phyloP scores from a whole-genome alignment of 30 jellyfish, hydroid and myxozoan species.

The Turritopsis dohrnii region DNA sequence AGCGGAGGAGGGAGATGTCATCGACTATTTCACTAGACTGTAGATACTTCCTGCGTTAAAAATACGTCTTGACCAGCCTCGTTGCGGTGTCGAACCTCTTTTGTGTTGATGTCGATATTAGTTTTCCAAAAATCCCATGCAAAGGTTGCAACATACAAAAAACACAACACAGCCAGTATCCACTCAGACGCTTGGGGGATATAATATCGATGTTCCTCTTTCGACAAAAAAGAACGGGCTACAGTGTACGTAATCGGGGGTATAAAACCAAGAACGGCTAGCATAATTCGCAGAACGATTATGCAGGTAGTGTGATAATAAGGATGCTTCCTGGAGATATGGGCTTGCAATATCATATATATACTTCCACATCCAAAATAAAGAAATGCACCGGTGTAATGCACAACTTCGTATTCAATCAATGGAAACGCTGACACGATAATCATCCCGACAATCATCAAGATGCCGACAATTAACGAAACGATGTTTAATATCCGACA shows the following conservation, averaged over 20 bases:
- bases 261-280: not conserved
- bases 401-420: not conserved
- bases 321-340: constrained; percentile 9
- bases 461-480: not conserved
- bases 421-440: constrained; percentile 1
- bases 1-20: not conserved
- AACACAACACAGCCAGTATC: not conserved
- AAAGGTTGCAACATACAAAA: not conserved
- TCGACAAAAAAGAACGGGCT: not conserved
- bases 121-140: constrained; percentile 17
- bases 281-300: constrained; percentile 1
- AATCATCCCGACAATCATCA: not conserved
- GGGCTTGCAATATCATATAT: constrained; percentile 13
- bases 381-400: constrained; percentile 11
- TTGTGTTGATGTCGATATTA: not conserved
- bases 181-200: constrained; percentile 22
- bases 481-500: not conserved
- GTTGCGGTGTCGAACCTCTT: constrained; percentile 5
- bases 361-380: not conserved
- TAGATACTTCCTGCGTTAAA: not conserved
- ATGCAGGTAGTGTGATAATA: constrained; percentile 13
- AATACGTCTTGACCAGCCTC: not conserved
- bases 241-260: not conserved
- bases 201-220: constrained; percentile 1
- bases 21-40: not conserved